Conservation (phyloP, 1,140 invertebrate species). For the Polypedilum pembai region DNA sequence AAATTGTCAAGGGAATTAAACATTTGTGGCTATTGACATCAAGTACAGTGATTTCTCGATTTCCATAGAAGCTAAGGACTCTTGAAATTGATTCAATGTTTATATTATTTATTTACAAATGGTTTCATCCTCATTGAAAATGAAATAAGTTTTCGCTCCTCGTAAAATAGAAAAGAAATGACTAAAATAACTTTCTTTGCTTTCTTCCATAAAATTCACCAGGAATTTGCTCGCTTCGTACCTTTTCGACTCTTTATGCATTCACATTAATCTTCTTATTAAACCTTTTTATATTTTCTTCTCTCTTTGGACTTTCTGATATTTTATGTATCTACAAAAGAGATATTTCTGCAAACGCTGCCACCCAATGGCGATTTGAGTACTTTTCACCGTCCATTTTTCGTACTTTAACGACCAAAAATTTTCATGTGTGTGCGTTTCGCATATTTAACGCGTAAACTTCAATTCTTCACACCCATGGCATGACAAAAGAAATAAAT, state of each 20-base stretch:
- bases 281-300: constrained; percentile 16
- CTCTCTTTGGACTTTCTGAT: neutral
- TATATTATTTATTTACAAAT: too few species aligned
- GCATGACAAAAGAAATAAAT: neutral
- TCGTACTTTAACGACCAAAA: neutral
- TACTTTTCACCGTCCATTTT: neutral
- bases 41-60: too few species aligned
- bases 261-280: constrained; percentile 10
- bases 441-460: neutral
- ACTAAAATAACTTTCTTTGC: too few species aligned
- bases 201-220: neutral
- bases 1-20: too few species aligned
- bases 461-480: neutral
- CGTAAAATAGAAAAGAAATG: too few species aligned
- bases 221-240: neutral
- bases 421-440: neutral
- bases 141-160: too few species aligned
- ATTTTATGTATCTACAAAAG: neutral
- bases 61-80: too few species aligned
- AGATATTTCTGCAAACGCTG: neutral
- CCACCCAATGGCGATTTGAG: neutral
- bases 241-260: neutral
- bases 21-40: too few species aligned
- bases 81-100: too few species aligned
- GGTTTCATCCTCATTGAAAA: too few species aligned